Percentiles rank a stretch among this genome's conserved stretches.
phyloP scores from a whole-genome alignment of 2,797 vertebrate genomes.

The Anniella stebbinsi region DNA sequence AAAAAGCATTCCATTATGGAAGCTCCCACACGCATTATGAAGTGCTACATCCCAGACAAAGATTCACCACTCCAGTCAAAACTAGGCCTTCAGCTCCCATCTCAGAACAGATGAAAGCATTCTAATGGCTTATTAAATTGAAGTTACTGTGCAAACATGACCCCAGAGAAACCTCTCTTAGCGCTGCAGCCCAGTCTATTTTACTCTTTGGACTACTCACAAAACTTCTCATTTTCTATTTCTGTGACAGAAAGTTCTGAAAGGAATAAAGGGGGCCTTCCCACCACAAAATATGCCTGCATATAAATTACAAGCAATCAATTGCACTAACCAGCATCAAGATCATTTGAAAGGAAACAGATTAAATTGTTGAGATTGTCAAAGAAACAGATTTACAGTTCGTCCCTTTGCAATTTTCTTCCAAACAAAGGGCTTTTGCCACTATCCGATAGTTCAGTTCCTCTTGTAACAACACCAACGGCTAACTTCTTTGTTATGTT shows the following conservation, averaged over 20 bases:
- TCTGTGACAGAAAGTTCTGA: conserved; percentile 15
- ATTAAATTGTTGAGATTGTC: conserved; percentile 65
- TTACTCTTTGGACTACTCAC: background rate
- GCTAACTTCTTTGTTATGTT: conserved; percentile 76
- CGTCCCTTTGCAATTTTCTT: conserved; percentile 60
- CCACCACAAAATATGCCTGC: conserved; percentile 59
- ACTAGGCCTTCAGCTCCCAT: background rate
- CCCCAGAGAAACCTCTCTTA: background rate
- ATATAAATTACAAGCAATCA: conserved; percentile 64
- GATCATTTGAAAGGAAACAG: conserved; percentile 58
- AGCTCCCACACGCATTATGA: background rate
- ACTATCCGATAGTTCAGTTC: conserved; percentile 54
- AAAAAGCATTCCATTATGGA: background rate
- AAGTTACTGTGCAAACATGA: background rate
- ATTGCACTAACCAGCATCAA: conserved; percentile 59
- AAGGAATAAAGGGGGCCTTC: conserved; percentile 35
- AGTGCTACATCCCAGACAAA: background rate
- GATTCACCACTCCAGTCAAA: background rate
- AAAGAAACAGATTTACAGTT: conserved; percentile 62
- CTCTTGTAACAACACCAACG: conserved; percentile 72
- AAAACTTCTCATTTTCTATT: conserved; percentile 7
- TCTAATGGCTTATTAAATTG: conserved; percentile 10
- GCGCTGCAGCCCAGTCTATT: background rate
- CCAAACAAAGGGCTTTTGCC: conserved; percentile 69
- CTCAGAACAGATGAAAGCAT: background rate